phyloP scores from a whole-genome alignment of 2,797 vertebrate genomes.

The Mormyrus hasselquistii region DNA sequence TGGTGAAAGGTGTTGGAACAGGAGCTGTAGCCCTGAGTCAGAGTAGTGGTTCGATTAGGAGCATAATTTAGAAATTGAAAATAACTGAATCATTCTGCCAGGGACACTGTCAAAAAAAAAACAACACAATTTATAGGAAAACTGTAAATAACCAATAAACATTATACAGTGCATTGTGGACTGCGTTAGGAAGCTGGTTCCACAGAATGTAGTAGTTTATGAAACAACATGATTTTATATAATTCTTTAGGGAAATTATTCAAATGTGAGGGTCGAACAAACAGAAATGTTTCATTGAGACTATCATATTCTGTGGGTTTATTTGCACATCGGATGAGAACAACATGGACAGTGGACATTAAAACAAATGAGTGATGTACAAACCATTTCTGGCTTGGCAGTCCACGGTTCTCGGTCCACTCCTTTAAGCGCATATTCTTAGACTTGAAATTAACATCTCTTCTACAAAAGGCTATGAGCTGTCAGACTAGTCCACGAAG shows the following conservation, averaged over 20 bases:
- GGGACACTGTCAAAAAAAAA: neutral
- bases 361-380: neutral
- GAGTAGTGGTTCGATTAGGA: neutral
- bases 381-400: neutral
- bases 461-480: constrained; percentile 32
- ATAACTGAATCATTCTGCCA: constrained; percentile 31
- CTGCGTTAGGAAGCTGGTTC: neutral
- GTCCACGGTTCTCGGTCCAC: neutral
- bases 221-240: neutral
- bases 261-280: neutral
- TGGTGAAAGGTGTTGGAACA: neutral
- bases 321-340: neutral
- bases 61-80: constrained; percentile 33
- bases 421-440: constrained; percentile 30
- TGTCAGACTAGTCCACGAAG: constrained; percentile 37
- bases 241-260: neutral
- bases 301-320: neutral
- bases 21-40: neutral
- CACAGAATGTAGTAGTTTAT: neutral
- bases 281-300: neutral
- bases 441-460: constrained; percentile 39
- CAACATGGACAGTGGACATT: neutral
- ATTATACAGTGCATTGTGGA: neutral
- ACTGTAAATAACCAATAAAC: neutral
- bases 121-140: neutral